Evolutionary conservation across 2,888 invertebrate species (phyloP).

Genomic region (Agrochola circellaris): DNA sequence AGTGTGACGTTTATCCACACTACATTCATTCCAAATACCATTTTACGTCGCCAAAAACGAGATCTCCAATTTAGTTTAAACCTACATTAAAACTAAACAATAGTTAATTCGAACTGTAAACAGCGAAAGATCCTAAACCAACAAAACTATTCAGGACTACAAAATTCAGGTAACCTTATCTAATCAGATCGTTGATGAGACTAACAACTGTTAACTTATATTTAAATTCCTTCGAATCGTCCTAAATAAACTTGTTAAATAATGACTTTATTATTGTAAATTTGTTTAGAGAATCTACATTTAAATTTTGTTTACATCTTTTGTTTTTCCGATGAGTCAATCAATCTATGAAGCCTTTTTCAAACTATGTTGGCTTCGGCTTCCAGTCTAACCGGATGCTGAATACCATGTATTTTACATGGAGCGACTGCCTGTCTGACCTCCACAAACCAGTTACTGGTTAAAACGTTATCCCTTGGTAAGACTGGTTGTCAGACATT

Average conservation of each 20-base stretch:
- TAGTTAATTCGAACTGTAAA: conserved; percentile 54
- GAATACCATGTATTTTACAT: not conserved
- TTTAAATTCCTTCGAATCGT: conserved; percentile 61
- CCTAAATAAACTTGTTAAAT: conserved; percentile 57
- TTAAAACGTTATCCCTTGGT: not conserved
- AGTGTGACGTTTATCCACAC: not conserved
- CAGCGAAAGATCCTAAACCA: conserved; percentile 59
- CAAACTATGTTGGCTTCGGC: not conserved
- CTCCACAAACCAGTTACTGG: not conserved
- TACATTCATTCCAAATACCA: not conserved
- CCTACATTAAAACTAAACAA: conserved; percentile 60
- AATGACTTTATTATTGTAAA: conserved; percentile 42
- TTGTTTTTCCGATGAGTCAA: not conserved
- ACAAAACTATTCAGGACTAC: conserved; percentile 62
- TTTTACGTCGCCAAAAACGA: conserved; percentile 26
- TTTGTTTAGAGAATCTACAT: conserved; percentile 15
- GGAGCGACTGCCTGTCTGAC: not conserved
- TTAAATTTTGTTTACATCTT: conserved; percentile 25
- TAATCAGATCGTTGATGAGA: conserved; percentile 66
- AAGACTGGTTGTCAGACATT: not conserved
- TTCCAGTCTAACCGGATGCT: not conserved
- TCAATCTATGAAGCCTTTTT: not conserved
- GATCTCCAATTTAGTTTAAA: conserved; percentile 26
- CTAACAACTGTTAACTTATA: conserved; percentile 52
- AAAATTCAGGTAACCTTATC: conserved; percentile 64